Base-by-base conservation (phyloP, 2,888 invertebrate species). In the Vesta saturnalis region DNA sequence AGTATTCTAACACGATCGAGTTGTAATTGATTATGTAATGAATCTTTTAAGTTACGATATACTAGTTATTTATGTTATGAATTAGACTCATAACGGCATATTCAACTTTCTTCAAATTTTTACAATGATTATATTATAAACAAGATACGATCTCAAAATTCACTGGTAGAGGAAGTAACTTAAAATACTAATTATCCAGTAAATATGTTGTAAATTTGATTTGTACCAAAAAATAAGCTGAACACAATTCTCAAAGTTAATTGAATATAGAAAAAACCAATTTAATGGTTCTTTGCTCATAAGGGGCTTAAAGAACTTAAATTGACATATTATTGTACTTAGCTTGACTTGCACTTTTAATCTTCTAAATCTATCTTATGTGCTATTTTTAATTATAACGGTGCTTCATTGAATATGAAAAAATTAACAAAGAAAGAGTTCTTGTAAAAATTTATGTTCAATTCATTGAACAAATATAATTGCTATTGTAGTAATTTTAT, bases 241-340 rank as follows among this genome's bases (percentile, higher is more conserved):
- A 15, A 5, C 15, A 1, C 2, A 8, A 47, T 47, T 16, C 6
- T 14, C 15, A 14, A 47, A 47, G 15, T 47, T 47, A 47, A 47
- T 47, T 47, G 47, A 47, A 47, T 47, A 16, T 16, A 14, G 16
- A 47, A 47, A 47, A 47, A 47, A 47, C 47, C 15, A 47, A 47
- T 47, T 47, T 47, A 47, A 47, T 16, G 47, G 14, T 47, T 47
- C 47, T 15, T 47, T 16, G 47, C 15, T 15, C 18, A 47, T n/a
- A 47, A 14, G 47, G 6, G 47, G 3, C 18, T 47, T 47, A 47
- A 47, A 16, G 18, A 47, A 14, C 18, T 47, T 47, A 47, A 47
- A 47, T 47, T 47, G 47, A 47, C 47, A 15, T 47, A 47, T 47
- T 47, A 47, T 47, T 47, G 47, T 47, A 16, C 47, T 43, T 43